Percentiles rank a stretch among this genome's conserved stretches.
These are phyloP conservation scores for Pseudococcus viburni DNA, from an alignment of 2,888 invertebrate species.

Conservation along the genomic window DNA sequence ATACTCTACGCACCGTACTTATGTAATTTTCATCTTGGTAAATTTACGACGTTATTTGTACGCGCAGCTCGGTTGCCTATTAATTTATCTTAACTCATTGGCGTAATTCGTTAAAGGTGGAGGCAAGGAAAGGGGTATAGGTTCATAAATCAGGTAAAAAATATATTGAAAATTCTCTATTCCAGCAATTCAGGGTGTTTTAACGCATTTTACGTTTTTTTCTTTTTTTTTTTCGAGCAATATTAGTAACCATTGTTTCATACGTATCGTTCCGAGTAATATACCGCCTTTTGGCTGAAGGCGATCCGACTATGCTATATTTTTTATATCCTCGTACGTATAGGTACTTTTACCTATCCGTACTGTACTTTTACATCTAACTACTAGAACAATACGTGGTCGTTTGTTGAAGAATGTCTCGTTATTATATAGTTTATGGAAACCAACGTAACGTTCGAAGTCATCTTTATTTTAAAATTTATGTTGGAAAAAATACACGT, in stretches of 20 bases:
- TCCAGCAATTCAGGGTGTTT: constrained; percentile 14
- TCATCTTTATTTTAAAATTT: constrained; percentile 52
- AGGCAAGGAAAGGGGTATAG: background rate
- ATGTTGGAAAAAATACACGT: background rate
- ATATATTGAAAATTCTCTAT: background rate
- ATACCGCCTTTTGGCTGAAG: constrained; percentile 32
- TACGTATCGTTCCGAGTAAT: constrained; percentile 35
- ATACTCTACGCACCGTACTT: background rate
- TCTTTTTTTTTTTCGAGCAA: background rate
- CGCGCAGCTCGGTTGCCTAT: background rate
- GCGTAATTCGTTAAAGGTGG: background rate
- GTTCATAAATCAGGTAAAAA: constrained; percentile 30
- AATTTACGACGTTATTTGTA: constrained; percentile 11
- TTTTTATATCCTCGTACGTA: background rate
- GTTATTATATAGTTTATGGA: constrained; percentile 48
- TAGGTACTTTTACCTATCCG: background rate
- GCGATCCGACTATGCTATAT: constrained; percentile 3
- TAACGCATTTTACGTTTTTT: constrained; percentile 32
- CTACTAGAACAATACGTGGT: constrained; percentile 46
- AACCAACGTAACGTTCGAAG: background rate
- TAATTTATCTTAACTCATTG: constrained; percentile 12
- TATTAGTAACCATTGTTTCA: constrained; percentile 51
- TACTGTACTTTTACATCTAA: background rate
- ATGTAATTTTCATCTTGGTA: constrained; percentile 17
- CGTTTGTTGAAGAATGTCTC: constrained; percentile 53